Conservation (phyloP, 1,140 invertebrate species). For the Ylistrum balloti region DNA sequence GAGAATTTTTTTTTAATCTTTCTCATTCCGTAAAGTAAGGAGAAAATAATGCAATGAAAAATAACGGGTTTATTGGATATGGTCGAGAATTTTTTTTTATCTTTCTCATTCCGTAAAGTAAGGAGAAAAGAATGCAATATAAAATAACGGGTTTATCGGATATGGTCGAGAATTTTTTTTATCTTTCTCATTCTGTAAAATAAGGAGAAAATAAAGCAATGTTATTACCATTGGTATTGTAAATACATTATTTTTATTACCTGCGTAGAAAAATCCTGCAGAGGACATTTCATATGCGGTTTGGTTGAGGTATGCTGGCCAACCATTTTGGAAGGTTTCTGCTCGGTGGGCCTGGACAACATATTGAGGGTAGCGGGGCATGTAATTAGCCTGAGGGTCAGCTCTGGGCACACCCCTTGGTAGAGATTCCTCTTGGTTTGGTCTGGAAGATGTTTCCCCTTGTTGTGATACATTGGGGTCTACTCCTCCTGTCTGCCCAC, state of each 20-base stretch:
- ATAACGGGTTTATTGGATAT: too few relatives aligned
- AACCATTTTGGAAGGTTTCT: conserved; percentile 86
- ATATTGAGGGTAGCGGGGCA: conserved; percentile 67
- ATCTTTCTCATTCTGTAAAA: too few relatives aligned
- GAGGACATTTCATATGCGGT: conserved; percentile 90
- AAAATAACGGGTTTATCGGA: too few relatives aligned
- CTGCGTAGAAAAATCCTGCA: conserved; percentile 95
- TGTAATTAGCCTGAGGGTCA: not conserved
- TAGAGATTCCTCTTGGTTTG: not conserved
- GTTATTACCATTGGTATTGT: too few relatives aligned
- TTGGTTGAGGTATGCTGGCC: conserved; percentile 83
- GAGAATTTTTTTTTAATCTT: too few relatives aligned
- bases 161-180: too few relatives aligned
- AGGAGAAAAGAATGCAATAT: too few relatives aligned
- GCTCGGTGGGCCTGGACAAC: conserved; percentile 87
- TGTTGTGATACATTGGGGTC: not conserved
- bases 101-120: too few relatives aligned
- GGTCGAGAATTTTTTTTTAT: too few relatives aligned
- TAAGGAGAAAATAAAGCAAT: too few relatives aligned
- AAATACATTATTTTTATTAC: conserved; percentile 80
- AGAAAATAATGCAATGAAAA: too few relatives aligned
- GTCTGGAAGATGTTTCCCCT: not conserved
- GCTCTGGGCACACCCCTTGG: not conserved
- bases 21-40: too few relatives aligned
- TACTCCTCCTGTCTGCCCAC: not conserved